Conservation (phyloP, 2,797 vertebrate genomes). For the Helicolenus hilgendorfi region DNA sequence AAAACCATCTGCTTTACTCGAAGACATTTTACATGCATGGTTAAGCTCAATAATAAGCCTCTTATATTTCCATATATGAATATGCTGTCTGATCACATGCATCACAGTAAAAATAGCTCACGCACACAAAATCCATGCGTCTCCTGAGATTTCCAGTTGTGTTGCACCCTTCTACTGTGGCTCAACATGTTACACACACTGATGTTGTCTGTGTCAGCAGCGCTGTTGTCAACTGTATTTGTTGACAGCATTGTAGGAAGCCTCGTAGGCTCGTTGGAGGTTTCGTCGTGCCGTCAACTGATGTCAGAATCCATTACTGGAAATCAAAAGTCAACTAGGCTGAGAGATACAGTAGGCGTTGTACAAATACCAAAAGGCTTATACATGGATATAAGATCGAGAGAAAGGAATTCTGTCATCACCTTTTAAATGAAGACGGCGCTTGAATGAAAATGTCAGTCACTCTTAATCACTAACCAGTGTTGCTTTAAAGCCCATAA, state of each 20-base stretch:
- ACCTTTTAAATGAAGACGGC: not conserved
- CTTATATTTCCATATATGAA: not conserved
- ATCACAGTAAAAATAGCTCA: not conserved
- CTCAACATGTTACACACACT: not conserved
- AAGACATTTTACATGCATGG: not conserved
- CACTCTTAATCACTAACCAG: not conserved
- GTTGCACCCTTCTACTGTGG: not conserved
- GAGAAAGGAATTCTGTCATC: not conserved
- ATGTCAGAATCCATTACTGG: not conserved
- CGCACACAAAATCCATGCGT: not conserved
- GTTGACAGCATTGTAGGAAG: not conserved
- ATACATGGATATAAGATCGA: not conserved
- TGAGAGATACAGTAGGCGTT: not conserved
- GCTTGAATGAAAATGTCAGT: not conserved
- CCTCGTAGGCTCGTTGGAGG: not conserved
- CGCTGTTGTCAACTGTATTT: not conserved
- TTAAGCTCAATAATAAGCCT: not conserved
- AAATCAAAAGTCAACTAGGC: not conserved
- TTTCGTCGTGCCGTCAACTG: not conserved
- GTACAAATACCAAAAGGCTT: not conserved
- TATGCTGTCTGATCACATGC: not conserved
- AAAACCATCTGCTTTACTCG: not conserved
- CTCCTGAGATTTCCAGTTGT: not conserved
- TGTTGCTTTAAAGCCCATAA: not conserved
- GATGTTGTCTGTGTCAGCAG: conserved; percentile 11